phyloP scores from a whole-genome alignment of 1,140 invertebrate species.

The roundworm (Caenorhabditis elegans) region WBcel235 BX284606.5:1238501-1239000 shows the following conservation, averaged over 20 bases:
- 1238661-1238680: too few relatives aligned
- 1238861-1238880: slow-evolving; percentile 31
- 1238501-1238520: too few relatives aligned
- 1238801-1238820: slow-evolving; percentile 16
- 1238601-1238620: too few relatives aligned
- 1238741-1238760: not conserved
- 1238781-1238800: slow-evolving; percentile 6
- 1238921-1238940: not conserved
- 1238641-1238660: too few relatives aligned
- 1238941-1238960: not conserved
- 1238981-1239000: slow-evolving; percentile 23
- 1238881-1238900: not conserved
- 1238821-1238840: not conserved
- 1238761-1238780: not conserved
- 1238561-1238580: too few relatives aligned
- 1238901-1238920: not conserved
- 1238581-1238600: too few relatives aligned
- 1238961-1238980: not conserved
- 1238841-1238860: slow-evolving; percentile 9
- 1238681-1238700: too few relatives aligned
- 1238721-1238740: not conserved
- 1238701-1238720: too few relatives aligned
- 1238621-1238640: too few relatives aligned
- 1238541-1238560: too few relatives aligned
- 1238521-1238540: too few relatives aligned